Percentiles rank a stretch among this genome's conserved stretches.
These are phyloP conservation scores for Patiria pectinifera DNA, from an alignment of 53 echinoderm and acorn worm species.

Conservation along the genomic window DNA sequence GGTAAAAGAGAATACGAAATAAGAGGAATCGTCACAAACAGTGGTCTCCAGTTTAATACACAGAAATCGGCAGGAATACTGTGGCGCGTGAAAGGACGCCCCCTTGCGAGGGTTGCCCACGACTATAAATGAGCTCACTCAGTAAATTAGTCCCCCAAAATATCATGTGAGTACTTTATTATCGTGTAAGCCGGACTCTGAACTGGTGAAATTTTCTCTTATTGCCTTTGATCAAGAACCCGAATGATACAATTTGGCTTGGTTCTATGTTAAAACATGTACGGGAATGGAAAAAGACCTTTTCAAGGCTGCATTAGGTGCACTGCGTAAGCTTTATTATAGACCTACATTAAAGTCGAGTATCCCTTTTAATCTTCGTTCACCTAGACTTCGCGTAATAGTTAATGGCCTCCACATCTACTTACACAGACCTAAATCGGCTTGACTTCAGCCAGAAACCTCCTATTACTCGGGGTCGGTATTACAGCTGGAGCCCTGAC, in stretches of 20 bases:
- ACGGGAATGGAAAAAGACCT: background rate
- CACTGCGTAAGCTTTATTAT: background rate
- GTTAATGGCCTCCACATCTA: background rate
- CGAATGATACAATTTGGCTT: background rate
- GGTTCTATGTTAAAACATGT: too few species aligned
- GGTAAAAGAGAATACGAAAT: background rate
- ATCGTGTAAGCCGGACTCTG: too few species aligned
- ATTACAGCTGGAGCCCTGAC: background rate
- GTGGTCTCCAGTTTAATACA: too few species aligned
- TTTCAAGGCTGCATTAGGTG: background rate
- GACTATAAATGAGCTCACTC: too few species aligned
- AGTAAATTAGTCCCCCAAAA: too few species aligned
- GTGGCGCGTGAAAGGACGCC: too few species aligned
- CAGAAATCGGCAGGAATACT: too few species aligned
- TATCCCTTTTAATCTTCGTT: background rate
- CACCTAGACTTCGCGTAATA: background rate
- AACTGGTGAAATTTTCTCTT: too few species aligned
- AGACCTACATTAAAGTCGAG: background rate
- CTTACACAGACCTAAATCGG: background rate
- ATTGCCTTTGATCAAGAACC: background rate
- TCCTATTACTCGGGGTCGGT: background rate
- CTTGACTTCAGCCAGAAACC: background rate
- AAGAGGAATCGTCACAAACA: background rate
- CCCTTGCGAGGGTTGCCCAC: too few species aligned
- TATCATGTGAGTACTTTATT: too few species aligned